Base-by-base conservation (phyloP, 2,113 vertebrate genomes). In the Alaudala cheleensis region DNA sequence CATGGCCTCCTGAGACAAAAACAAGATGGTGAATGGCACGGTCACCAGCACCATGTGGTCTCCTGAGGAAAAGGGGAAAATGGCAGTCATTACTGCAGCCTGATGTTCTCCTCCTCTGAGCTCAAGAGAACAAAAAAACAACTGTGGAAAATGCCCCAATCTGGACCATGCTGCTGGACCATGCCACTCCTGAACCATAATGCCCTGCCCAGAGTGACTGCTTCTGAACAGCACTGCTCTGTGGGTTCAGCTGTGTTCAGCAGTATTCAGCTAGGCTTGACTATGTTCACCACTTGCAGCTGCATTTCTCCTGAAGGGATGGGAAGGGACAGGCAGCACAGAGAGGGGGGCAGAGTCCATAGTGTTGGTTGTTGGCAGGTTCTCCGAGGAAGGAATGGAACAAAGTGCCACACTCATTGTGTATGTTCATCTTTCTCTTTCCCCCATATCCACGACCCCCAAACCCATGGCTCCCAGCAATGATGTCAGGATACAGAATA, bases 201-300 rank as follows among this genome's bases (percentile, higher is more conserved):
- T 23, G 45, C 14, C 12, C 28, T 69, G 45, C 18, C 14, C 10
- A 12, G 62, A 14, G 14, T 1, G 7, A 51, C 37, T 19, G 37
- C 33, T 37, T 57, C 53, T 60, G 83, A 67, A 23, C 17, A 26
- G 45, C 39, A 4, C 25, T 37, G 26, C 37, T 44, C 26, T 2
- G 1, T 11, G 33, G 22, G 19, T 42, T 58, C 6, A 5, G 22
- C 45, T 44, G 33, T 1, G 0, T 69, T 77, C 22, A 10, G 26
- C 16, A 11, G 18, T 28, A 16, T 61, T 53, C 0, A 1, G 26
- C 62, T 26, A 15, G 22, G 33, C 72, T 77, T 53, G 45, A 31
- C 2, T 12, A 26, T 12, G 33, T 37, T 60, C 53, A 33, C 26
- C 22, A 23, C 26, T 28, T 26, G 9, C 17, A 51, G 11, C 29